phyloP scores from a whole-genome alignment of 2,113 vertebrate genomes.

The Bubo bubo region DNA sequence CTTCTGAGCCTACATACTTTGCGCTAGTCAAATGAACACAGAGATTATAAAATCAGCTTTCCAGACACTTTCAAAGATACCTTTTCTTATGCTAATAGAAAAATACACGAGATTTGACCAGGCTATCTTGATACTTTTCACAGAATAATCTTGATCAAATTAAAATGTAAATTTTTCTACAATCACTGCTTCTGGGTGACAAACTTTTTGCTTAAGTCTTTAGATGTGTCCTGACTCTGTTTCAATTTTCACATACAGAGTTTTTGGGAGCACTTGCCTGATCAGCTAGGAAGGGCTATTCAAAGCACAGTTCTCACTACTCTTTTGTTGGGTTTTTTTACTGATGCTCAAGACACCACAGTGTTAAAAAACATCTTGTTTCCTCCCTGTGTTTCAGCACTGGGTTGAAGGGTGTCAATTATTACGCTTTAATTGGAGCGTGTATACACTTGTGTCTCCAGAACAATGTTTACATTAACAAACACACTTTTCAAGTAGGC shows the following conservation, averaged over 20 bases:
- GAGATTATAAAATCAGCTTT: constrained; percentile 25
- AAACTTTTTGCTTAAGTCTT: neutral
- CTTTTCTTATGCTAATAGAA: constrained; percentile 16
- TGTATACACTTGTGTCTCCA: neutral
- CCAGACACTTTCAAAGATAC: neutral
- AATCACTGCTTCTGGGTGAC: neutral
- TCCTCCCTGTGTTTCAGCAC: neutral
- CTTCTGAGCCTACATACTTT: neutral
- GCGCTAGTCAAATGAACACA: constrained; percentile 12
- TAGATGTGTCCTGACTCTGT: neutral
- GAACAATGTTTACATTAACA: neutral
- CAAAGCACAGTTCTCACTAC: neutral
- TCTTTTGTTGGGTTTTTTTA: neutral
- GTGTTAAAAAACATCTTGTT: neutral
- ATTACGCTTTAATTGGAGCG: neutral
- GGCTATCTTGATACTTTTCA: neutral
- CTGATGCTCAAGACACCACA: neutral
- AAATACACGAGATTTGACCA: neutral
- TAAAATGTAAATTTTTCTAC: constrained; percentile 23
- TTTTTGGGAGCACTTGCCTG: neutral
- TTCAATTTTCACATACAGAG: neutral
- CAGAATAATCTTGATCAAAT: constrained; percentile 9
- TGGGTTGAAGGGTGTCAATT: neutral
- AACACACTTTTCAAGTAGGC: neutral
- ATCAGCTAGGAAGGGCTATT: neutral